Evolutionary conservation across 92 coral and sea anemone species (phyloP), one percentile per base, ranked within the genome.

Genomic region (Blastomussa wellsi): DNA sequence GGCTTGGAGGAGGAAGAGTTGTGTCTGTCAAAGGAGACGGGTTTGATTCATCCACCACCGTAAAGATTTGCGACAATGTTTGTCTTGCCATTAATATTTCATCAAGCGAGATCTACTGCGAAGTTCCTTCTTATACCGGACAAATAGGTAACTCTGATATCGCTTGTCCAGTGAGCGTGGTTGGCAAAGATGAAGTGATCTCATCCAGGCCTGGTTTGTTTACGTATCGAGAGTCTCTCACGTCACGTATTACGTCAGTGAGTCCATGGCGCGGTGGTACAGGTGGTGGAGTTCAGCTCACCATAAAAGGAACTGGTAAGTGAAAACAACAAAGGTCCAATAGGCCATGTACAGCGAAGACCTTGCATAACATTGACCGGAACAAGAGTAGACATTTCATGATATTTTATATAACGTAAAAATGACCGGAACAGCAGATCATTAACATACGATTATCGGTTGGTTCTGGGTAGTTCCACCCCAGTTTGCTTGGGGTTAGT

Each of bases 241-340:
- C 98, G 33, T 86, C 98, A 64, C 86, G 82, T 59, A 93, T 93
- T 60, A 80, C 85, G 55, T 77, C 88, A 49, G 92, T 95, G 42
- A 88, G 72, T 20, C 98, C 96, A 38, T 79, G 90, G 76, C 92
- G 94, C 64, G 98, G 98, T 59, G 98, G 98, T 0, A 95, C 98
- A 2, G 96, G 97, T 33, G 98, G 98, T 71, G 97, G 98, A 24
- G 93, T 84, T 6, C 66, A 77, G 32, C 59, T 95, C 3, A 88
- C 91, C 65, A 93, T 95, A 17, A 84, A 39, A 47, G 98, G 98
- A 53, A 76, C 76, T n/a, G 98, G 95, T 93, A 72, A 90, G 92
- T 88, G 29, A 28, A 35, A 10, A 70, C 44, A 28, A 8, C 14
- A 16, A 5, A 7, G 10, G 44, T 16, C 10, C 6, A n/a, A n/a